Evolutionary conservation across 1,140 invertebrate genomes (phyloP).

Genomic region (Medauroidea extradentata): DNA sequence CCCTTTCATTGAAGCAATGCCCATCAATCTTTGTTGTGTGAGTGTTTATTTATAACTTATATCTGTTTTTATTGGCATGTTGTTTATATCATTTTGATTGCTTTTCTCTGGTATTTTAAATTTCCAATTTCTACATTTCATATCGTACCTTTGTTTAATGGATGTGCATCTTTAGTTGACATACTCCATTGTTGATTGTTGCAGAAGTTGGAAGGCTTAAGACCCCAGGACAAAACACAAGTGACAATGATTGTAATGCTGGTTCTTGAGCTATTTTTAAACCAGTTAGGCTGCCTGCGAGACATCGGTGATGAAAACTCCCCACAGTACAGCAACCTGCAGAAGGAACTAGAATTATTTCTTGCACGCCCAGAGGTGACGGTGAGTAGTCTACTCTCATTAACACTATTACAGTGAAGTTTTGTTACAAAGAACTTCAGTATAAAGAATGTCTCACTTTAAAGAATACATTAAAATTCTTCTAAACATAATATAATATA

Average conservation of each 20-base stretch:
- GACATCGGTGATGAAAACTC: constrained; percentile 53
- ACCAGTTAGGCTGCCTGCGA: constrained; percentile 70
- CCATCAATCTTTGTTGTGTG: too few relatives aligned
- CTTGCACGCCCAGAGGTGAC: constrained; percentile 58
- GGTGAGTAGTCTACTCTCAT: constrained; percentile 30
- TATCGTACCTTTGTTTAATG: neutral
- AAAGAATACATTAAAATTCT: too few relatives aligned
- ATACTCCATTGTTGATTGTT: constrained; percentile 28
- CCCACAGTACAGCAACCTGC: constrained; percentile 58
- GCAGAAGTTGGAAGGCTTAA: constrained; percentile 52
- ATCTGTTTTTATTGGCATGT: neutral
- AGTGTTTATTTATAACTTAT: neutral
- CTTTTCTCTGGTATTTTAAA: neutral
- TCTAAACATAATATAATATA: too few relatives aligned
- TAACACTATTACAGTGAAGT: too few relatives aligned
- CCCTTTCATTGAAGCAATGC: too few relatives aligned
- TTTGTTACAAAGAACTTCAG: too few relatives aligned
- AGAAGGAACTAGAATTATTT: constrained; percentile 77
- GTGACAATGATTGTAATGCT: constrained; percentile 90
- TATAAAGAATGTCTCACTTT: too few relatives aligned
- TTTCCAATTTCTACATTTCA: neutral
- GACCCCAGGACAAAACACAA: constrained; percentile 67
- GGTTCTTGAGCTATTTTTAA: constrained; percentile 89
- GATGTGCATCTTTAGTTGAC: constrained; percentile 34
- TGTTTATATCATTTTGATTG: neutral